Base-by-base conservation (phyloP, 2,797 vertebrate genomes). In the Tragopan temminckii region DNA sequence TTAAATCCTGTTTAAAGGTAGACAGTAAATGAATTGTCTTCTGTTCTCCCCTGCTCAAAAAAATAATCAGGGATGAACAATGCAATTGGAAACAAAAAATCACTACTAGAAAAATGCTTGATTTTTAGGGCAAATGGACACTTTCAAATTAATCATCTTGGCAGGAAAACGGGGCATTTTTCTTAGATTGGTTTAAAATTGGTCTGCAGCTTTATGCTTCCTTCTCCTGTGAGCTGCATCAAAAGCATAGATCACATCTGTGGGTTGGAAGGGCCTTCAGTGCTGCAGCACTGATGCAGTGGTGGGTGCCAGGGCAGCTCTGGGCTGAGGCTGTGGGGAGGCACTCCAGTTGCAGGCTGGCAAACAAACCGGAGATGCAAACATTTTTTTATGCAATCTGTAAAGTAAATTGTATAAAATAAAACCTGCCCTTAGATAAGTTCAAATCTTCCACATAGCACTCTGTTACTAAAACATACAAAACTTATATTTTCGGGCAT, bases 271-370 rank as follows among this genome's bases (percentile, higher is more conserved):
- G 40, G 52, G 63, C 48, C 33, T 45, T 45, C 20, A 31, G 19
- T 35, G 70, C 40, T 68, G 52, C 15, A 29, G 25, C 5, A 43
- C 25, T 59, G 59, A 33, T 13, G 43, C 43, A 58, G 29, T 25
- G 31, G 6, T 8, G 13, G 31, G 45, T 27, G 33, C 13, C 66
- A 80, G 52, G 13, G 45, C 55, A 68, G 23, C 4, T 12, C 27
- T 53, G 52, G 35, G 9, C 48, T 0, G 1, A 3, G 25, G 53
- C 29, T 53, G 64, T 29, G 20, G 25, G 42, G 25, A 33, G 1
- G 1, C 11, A 3, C 24, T 25, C 50, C 59, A 74, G 52, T 66
- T 20, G 69, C n/a, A 63, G 29, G 46, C 29, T 64, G 45, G 45
- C 24, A 58, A 7, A 50, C 29, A 31, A 31, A 36, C 58, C 0